phyloP scores from a whole-genome alignment of 2,888 invertebrate species.

The Pterostichus niger region DNA sequence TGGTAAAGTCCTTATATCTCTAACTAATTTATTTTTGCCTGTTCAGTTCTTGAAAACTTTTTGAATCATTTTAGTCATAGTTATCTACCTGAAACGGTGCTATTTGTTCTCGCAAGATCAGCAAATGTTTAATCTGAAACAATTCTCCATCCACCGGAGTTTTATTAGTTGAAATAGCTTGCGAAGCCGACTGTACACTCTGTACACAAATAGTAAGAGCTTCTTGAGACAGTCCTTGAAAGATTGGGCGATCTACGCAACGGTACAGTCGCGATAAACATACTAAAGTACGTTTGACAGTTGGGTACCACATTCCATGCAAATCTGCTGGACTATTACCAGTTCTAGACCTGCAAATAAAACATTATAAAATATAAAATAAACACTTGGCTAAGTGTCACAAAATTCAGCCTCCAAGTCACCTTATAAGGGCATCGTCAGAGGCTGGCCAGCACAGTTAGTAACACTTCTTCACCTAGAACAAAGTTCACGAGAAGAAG shows the following conservation, averaged over 20 bases:
- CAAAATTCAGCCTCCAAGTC: no score
- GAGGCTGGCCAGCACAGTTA: no score
- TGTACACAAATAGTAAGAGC: conserved; percentile 95
- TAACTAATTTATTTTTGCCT: no score
- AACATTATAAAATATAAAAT: no score
- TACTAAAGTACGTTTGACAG: conserved; percentile 95
- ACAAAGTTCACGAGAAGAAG: no score
- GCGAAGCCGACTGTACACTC: conserved; percentile 90
- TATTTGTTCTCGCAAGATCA: conserved; percentile 98
- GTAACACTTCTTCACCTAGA: no score
- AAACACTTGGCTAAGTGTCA: no score
- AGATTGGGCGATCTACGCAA: conserved; percentile 96
- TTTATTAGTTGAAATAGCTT: conserved; percentile 87
- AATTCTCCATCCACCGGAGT: conserved; percentile 94
- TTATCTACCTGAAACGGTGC: conserved; percentile 93
- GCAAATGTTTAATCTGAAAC: conserved; percentile 98
- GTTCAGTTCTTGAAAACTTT: no score
- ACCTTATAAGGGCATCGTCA: no score
- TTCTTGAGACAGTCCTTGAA: conserved; percentile 98
- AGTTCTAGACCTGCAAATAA: conserved; percentile 68
- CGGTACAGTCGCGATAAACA: conserved; percentile 95
- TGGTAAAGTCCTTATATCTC: no score
- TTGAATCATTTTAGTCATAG: no score
- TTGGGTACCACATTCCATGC: conserved; percentile 99
- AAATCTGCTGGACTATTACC: conserved; percentile 84